These are phyloP conservation scores for Amblyraja radiata DNA, from an alignment of 2,797 vertebrate species.

Conservation along the genomic window DNA sequence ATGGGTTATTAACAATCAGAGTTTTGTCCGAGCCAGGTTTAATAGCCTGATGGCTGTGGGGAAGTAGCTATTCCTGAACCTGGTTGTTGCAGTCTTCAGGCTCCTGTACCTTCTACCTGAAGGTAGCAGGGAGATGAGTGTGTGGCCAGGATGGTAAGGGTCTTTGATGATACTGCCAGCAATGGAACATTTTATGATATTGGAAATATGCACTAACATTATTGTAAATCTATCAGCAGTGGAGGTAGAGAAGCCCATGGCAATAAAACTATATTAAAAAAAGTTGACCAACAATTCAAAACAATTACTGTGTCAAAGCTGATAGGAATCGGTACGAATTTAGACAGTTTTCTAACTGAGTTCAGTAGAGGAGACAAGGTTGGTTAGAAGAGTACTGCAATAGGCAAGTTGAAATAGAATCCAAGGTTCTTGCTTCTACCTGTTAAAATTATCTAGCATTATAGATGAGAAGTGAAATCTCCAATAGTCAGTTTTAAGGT, in stretches of 20 bases:
- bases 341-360: not conserved
- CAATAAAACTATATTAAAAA: not conserved
- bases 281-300: not conserved
- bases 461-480: not conserved
- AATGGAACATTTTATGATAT: too few species aligned
- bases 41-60: too few species aligned
- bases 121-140: too few species aligned
- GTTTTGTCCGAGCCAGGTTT: too few species aligned
- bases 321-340: not conserved
- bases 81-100: too few species aligned
- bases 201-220: not conserved
- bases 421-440: not conserved
- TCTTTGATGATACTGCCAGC: too few species aligned
- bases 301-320: too few species aligned
- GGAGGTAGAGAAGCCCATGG: not conserved
- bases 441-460: not conserved
- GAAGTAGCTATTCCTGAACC: too few species aligned
- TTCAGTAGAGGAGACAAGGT: not conserved
- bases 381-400: not conserved
- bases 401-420: not conserved
- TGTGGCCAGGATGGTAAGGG: too few species aligned
- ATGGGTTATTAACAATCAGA: too few species aligned
- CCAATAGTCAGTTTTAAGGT: not conserved
- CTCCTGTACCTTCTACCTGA: too few species aligned
- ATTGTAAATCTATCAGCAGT: not conserved